Conservation (phyloP, 2,888 invertebrate species). For the Drosophila paramelanica region DNA sequence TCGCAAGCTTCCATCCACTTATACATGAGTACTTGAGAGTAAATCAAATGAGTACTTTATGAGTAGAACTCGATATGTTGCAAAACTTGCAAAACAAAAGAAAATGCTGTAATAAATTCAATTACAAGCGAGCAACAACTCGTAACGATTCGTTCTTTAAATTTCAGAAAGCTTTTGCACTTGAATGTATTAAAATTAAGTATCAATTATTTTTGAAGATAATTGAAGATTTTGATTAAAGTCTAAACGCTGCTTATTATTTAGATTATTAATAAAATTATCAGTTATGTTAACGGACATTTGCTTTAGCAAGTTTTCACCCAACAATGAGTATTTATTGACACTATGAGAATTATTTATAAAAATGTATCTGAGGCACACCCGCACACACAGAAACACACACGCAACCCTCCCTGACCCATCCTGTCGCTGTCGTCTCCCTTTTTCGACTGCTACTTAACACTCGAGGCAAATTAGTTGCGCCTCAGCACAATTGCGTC, state of each 20-base stretch:
- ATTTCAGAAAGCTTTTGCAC: too few species aligned
- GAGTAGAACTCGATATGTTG: not conserved
- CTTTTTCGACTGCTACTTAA: slow-evolving; percentile 65
- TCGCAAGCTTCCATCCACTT: not conserved
- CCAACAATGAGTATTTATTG: not conserved
- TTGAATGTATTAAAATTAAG: too few species aligned
- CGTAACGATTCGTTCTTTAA: too few species aligned
- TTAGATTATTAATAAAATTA: too few species aligned
- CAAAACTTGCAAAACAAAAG: too few species aligned
- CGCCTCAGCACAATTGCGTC: slow-evolving; percentile 65
- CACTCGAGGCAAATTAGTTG: slow-evolving; percentile 74
- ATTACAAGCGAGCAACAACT: too few species aligned
- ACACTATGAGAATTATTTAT: not conserved
- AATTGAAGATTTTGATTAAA: too few species aligned
- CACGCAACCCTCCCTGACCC: not conserved
- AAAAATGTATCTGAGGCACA: not conserved
- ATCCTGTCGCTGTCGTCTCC: not conserved
- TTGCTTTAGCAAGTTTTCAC: not conserved
- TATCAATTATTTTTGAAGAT: too few species aligned
- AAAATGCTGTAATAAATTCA: too few species aligned
- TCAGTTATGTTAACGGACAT: not conserved
- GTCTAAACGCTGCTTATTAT: too few species aligned
- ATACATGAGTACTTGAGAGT: not conserved
- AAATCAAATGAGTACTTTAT: not conserved
- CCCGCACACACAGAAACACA: not conserved